Conservation (phyloP, 2,797 vertebrate genomes). For the Iguana delicatissima region DNA sequence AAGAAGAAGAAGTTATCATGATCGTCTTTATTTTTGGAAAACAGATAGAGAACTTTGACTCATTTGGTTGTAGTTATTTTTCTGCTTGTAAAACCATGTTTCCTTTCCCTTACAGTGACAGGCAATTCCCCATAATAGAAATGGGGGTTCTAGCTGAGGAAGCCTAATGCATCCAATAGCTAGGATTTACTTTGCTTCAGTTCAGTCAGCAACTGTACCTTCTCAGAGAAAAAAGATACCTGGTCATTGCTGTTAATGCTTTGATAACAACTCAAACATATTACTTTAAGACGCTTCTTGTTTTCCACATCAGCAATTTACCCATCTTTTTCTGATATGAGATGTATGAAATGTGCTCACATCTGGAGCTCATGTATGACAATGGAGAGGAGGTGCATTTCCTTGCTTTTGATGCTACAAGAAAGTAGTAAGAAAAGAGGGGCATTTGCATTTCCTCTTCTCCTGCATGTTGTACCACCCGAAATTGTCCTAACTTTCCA, state of each 20-base stretch:
- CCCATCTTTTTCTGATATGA: not conserved
- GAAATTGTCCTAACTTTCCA: too few species aligned
- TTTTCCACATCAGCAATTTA: not conserved
- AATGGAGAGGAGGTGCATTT: too few species aligned
- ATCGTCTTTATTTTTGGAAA: not conserved
- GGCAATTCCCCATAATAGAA: not conserved
- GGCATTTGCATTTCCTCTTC: not conserved
- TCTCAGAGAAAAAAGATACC: not conserved
- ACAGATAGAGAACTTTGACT: not conserved
- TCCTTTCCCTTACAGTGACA: not conserved
- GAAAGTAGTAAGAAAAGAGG: not conserved
- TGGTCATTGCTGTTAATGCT: not conserved
- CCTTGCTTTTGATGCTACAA: too few species aligned
- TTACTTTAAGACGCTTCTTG: not conserved
- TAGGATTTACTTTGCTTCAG: not conserved
- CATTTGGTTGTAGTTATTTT: not conserved
- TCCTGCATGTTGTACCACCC: not conserved
- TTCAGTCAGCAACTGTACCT: not conserved
- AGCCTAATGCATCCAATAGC: not conserved
- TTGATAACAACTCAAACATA: not conserved
- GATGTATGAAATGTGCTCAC: not conserved
- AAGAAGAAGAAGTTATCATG: not conserved
- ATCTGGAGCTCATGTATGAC: not conserved
- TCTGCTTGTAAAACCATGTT: not conserved
- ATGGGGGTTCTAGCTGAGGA: not conserved